Conservation (phyloP, 2,113 vertebrate genomes). For the Archocentrus centrarchus region DNA sequence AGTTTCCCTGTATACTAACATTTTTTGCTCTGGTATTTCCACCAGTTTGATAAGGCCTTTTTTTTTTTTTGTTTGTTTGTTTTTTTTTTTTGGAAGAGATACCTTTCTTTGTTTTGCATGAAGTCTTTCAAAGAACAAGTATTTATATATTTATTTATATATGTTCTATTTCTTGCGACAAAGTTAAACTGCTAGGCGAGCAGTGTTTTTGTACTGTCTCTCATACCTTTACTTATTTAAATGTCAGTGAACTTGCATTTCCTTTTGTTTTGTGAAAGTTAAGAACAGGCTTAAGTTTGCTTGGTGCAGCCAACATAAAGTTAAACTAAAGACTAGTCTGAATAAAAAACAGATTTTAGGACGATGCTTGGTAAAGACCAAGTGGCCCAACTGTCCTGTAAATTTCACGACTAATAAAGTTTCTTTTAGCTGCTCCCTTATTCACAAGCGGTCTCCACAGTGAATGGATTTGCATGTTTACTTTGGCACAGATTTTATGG, state of each 20-base stretch:
- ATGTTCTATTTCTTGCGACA: background rate
- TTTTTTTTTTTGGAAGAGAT: background rate
- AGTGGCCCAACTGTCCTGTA: background rate
- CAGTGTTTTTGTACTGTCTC: background rate
- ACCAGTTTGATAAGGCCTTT: background rate
- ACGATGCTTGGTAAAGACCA: background rate
- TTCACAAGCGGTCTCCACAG: background rate
- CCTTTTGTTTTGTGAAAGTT: background rate
- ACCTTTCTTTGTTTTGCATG: background rate
- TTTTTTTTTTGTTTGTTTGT: background rate
- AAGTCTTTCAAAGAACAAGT: background rate
- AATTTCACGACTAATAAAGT: conserved; percentile 1
- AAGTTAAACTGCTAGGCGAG: background rate
- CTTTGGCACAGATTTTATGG: background rate
- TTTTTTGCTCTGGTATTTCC: background rate
- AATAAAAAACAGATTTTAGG: background rate
- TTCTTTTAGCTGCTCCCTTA: background rate
- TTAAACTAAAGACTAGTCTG: background rate
- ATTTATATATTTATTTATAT: background rate
- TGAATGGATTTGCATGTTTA: background rate
- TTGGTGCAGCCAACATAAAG: background rate
- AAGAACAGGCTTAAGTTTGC: background rate
- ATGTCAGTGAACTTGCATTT: background rate
- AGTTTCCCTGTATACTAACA: background rate
- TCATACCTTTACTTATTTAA: background rate